These are phyloP conservation scores for Xylota segnis DNA, from an alignment of 2,888 invertebrate genomes.

Conservation along the genomic window DNA sequence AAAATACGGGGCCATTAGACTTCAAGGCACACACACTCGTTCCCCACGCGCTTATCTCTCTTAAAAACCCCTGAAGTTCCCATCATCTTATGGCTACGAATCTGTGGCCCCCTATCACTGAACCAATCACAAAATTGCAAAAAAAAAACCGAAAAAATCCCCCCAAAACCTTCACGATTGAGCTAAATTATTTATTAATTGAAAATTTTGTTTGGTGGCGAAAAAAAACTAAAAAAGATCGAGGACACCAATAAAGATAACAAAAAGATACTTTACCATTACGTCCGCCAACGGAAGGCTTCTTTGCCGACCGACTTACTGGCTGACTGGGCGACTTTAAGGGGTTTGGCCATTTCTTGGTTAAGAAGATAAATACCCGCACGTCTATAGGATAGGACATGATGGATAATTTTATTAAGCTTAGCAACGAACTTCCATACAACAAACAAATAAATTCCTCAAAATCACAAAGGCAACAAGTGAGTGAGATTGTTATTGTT, in stretches of 20 bases:
- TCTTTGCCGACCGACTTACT: background rate
- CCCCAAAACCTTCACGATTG: slow-evolving; percentile 6
- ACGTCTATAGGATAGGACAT: slow-evolving; percentile 1
- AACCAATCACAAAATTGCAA: slow-evolving; percentile 46
- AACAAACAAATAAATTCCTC: slow-evolving; percentile 63
- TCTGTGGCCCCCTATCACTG: slow-evolving; percentile 42
- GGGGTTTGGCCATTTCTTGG: slow-evolving; percentile 53
- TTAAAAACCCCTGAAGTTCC: background rate
- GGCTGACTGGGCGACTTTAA: slow-evolving; percentile 11
- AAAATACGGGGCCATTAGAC: slow-evolving; percentile 39
- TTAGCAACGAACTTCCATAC: slow-evolving; percentile 23
- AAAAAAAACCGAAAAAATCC: background rate
- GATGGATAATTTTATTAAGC: slow-evolving; percentile 8
- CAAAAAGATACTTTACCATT: slow-evolving; percentile 59
- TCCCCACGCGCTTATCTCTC: slow-evolving; percentile 34
- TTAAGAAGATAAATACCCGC: slow-evolving; percentile 4
- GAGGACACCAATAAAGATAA: slow-evolving; percentile 62
- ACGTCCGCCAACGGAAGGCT: slow-evolving; percentile 66
- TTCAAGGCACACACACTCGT: slow-evolving; percentile 17
- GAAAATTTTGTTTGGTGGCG: slow-evolving; percentile 24
- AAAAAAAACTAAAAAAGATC: slow-evolving; percentile 7
- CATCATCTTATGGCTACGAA: slow-evolving; percentile 28
- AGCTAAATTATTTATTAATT: slow-evolving; percentile 53
- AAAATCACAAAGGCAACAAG: slow-evolving; percentile 68
- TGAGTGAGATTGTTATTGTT: slow-evolving; percentile 59